A percentile compares a stretch with the other conserved stretches of the same genome.
These are phyloP conservation scores for Melanotaenia maccullochi DNA, from an alignment of 2,797 vertebrate genomes.

Conservation along the genomic window DNA sequence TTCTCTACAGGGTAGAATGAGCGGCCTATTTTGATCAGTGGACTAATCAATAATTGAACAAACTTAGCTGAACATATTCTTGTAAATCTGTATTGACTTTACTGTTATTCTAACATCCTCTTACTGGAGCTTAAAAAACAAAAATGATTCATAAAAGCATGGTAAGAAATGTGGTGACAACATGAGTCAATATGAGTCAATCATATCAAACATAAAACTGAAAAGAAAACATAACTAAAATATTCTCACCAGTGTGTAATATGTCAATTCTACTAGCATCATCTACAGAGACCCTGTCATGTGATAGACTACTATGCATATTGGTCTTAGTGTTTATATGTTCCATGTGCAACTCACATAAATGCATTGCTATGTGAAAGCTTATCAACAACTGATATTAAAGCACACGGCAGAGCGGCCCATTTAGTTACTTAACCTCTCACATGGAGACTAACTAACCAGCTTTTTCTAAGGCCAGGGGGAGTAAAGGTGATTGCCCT, in stretches of 20 bases:
- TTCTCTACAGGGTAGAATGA: slow-evolving; percentile 25
- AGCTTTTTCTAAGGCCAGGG: slow-evolving; percentile 21
- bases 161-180: neutral
- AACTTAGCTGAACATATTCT: slow-evolving; percentile 20
- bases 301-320: neutral
- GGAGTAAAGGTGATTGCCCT: slow-evolving; percentile 54
- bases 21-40: slow-evolving; percentile 29
- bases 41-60: slow-evolving; percentile 18
- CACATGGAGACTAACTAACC: slow-evolving; percentile 25
- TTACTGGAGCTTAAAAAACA: neutral
- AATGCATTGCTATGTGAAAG: slow-evolving; percentile 10
- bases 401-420: slow-evolving; percentile 1
- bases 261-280: neutral
- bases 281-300: neutral
- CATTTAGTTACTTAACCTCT: slow-evolving; percentile 28
- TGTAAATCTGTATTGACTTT: slow-evolving; percentile 20
- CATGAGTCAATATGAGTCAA: neutral
- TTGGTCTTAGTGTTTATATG: slow-evolving; percentile 16
- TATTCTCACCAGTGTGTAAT: neutral
- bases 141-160: neutral
- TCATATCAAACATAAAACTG: neutral
- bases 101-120: slow-evolving; percentile 10
- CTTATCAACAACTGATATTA: neutral
- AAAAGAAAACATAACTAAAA: neutral
- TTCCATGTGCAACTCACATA: neutral